Evolutionary conservation across 1,140 invertebrate genomes (phyloP), one percentile per base, ranked within the genome.

Genomic region (Drosophila sechellia): DNA sequence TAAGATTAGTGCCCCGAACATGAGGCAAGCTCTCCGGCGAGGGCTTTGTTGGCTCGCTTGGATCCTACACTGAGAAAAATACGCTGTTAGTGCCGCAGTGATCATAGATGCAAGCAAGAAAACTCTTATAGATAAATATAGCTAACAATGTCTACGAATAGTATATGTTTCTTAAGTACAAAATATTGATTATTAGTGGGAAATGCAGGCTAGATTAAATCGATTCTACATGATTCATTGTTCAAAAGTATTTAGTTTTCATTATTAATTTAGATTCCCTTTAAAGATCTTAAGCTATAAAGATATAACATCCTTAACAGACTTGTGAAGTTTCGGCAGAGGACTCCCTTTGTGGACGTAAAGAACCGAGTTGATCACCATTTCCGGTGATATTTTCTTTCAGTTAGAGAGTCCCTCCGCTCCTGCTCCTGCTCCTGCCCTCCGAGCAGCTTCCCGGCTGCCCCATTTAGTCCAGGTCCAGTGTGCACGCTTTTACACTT

Each of bases 401-500:
- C 49, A 52, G 15, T 35, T 52, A 35, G 31, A 31, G 45, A 8
- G 13, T 31, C 10, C 50, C 6, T 17, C 37, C 8, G 12, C n/a
- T 31, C 8, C 31, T 48, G 5, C 8, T 0, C 31, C 25, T 22
- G 3, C n/a, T 3, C 22, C 17, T 5, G 3, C 50, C 6, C 3
- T 4, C 3, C 17, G 3, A 8, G 31, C 11, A n/a, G 37, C 37
- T 3, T 11, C 39, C 13, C 4, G 1, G 27, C 27, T 31, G 6
- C 6, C 5, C 54, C 75, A 64, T 56, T 50, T 50, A 64, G 61
- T 60, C 12, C 37, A 39, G 37, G 37, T 39, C 39, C 61, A 64
- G 58, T 60, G 43, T 70, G 69, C 70, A 81, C 60, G 79, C 79
- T 76, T 87, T 83, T 86, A 89, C 83, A 87, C 84, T 83, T 65